Percentiles rank a stretch among this genome's conserved stretches.
These are phyloP conservation scores for Lycocerus yunnanus DNA, from an alignment of 2,888 invertebrate genomes.

Conservation along the genomic window DNA sequence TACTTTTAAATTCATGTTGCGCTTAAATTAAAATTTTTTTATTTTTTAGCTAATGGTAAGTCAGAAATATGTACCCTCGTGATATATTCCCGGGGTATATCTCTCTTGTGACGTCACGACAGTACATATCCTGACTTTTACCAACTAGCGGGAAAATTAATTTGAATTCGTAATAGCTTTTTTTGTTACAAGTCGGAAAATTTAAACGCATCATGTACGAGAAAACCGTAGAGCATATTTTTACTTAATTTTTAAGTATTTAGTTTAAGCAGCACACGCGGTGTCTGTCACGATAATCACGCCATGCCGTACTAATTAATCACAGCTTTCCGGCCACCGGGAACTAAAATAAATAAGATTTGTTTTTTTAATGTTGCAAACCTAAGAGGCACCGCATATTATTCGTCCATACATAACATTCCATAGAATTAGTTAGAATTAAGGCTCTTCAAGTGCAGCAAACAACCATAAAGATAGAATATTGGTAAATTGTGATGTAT, in stretches of 20 bases:
- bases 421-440: conserved; percentile 21
- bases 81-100: too few relatives aligned
- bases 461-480: conserved; percentile 14
- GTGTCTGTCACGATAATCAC: background rate
- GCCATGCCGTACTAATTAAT: background rate
- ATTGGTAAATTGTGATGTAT: conserved; percentile 9
- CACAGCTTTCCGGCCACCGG: background rate
- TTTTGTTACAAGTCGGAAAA: too few relatives aligned
- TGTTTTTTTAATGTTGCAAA: too few relatives aligned
- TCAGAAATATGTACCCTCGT: too few relatives aligned
- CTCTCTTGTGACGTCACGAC: too few relatives aligned
- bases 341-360: background rate
- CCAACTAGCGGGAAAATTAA: too few relatives aligned
- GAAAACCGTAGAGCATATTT: background rate
- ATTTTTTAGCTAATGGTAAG: too few relatives aligned
- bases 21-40: too few relatives aligned
- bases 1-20: too few relatives aligned
- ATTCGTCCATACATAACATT: conserved; percentile 39
- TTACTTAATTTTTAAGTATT: background rate
- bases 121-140: too few relatives aligned
- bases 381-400: background rate
- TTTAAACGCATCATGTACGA: background rate
- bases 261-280: background rate
- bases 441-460: conserved; percentile 33
- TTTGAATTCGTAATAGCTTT: too few relatives aligned